phyloP scores from a whole-genome alignment of 2,797 vertebrate genomes.

The Florisuga fusca region DNA sequence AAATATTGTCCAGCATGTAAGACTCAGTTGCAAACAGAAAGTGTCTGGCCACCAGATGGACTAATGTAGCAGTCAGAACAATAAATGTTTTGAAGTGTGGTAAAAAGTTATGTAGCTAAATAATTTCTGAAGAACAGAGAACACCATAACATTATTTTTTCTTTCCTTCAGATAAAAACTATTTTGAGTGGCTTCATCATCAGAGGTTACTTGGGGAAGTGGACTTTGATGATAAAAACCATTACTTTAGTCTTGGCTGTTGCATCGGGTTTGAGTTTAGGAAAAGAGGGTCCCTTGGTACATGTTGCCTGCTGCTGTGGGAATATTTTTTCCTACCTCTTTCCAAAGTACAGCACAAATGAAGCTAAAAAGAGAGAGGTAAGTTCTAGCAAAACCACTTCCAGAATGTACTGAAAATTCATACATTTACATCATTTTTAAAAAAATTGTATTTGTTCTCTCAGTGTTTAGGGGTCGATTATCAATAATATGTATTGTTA shows the following conservation, averaged over 20 bases:
- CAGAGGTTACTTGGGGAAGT: slow-evolving; percentile 97
- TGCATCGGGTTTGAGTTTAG: slow-evolving; percentile 96
- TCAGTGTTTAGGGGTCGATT: neutral
- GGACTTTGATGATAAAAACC: slow-evolving; percentile 99
- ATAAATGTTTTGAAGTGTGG: neutral
- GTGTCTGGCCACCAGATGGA: neutral
- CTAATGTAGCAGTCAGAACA: neutral
- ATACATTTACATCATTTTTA: neutral
- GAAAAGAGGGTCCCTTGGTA: slow-evolving; percentile 97
- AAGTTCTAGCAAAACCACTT: slow-evolving; percentile 37
- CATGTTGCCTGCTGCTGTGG: slow-evolving; percentile 99
- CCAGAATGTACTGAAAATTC: neutral
- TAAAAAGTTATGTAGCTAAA: neutral
- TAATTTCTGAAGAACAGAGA: slow-evolving; percentile 33
- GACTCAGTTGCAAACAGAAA: neutral
- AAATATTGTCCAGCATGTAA: neutral
- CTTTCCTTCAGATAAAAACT: slow-evolving; percentile 92
- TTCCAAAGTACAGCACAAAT: slow-evolving; percentile 99
- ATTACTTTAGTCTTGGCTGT: slow-evolving; percentile 97
- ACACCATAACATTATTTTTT: neutral
- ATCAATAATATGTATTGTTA: neutral
- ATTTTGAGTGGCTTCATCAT: slow-evolving; percentile 99
- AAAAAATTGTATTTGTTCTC: neutral
- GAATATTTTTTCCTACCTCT: slow-evolving; percentile 99
- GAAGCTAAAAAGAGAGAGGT: slow-evolving; percentile 99